Evolutionary conservation across 2,888 invertebrate species (phyloP).

Genomic region (Apeira syringaria): DNA sequence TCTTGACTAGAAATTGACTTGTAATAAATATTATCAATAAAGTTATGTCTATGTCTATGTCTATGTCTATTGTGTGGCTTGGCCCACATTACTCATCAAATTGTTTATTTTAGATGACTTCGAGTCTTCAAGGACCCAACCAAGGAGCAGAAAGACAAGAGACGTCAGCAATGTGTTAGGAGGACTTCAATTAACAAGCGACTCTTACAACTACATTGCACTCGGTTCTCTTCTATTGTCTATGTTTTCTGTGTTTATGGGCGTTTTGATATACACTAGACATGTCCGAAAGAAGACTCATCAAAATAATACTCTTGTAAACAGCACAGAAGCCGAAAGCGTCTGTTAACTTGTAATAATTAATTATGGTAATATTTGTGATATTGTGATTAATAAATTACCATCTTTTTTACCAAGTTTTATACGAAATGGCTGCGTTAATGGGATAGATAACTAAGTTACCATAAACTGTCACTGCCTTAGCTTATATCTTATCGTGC

Average conservation of each 20-base stretch:
- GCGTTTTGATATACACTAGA: slow-evolving; percentile 47
- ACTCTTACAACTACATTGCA: slow-evolving; percentile 48
- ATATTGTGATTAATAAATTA: slow-evolving; percentile 49
- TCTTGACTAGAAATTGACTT: too few relatives aligned
- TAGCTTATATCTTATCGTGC: slow-evolving; percentile 55
- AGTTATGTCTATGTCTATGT: too few relatives aligned
- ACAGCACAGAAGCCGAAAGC: slow-evolving; percentile 14
- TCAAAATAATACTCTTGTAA: slow-evolving; percentile 23
- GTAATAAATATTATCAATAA: too few relatives aligned
- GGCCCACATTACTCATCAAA: neutral
- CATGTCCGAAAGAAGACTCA: slow-evolving; percentile 34
- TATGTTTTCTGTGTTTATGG: slow-evolving; percentile 49
- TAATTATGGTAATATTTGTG: slow-evolving; percentile 47
- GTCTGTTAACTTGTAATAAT: slow-evolving; percentile 41
- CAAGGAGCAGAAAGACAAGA: slow-evolving; percentile 61
- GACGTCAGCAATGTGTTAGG: slow-evolving; percentile 49
- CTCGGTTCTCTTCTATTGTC: slow-evolving; percentile 53
- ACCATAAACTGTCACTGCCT: slow-evolving; percentile 56
- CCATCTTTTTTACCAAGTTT: slow-evolving; percentile 34
- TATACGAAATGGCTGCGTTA: slow-evolving; percentile 43
- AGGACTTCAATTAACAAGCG: slow-evolving; percentile 19
- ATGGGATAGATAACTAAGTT: slow-evolving; percentile 30
- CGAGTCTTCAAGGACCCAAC: slow-evolving; percentile 61
- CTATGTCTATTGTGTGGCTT: too few relatives aligned
- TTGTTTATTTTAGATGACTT: slow-evolving; percentile 60